These are phyloP conservation scores for Amblyornis subalaris DNA, from an alignment of 2,113 vertebrate genomes.

Conservation along the genomic window DNA sequence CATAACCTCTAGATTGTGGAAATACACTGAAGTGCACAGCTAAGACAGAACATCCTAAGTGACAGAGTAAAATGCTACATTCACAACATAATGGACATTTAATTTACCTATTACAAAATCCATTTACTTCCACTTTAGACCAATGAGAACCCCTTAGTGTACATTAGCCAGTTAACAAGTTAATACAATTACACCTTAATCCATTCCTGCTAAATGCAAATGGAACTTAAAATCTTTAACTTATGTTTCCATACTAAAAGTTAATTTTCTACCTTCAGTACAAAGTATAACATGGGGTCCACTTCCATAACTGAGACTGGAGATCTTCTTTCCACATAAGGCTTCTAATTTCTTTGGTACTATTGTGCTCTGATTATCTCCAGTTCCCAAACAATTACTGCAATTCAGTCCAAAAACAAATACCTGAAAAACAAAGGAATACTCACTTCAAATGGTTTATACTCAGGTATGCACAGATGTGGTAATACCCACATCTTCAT, in stretches of 20 bases:
- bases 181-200: not conserved
- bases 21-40: not conserved
- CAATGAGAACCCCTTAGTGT: not conserved
- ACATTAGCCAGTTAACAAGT: not conserved
- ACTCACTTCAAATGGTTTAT: not conserved
- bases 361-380: slow-evolving; percentile 92
- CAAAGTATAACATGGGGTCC: slow-evolving; percentile 91
- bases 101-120: not conserved
- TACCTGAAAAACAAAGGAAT: slow-evolving; percentile 76
- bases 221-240: not conserved
- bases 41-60: not conserved
- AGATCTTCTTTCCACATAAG: slow-evolving; percentile 91
- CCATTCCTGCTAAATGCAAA: not conserved
- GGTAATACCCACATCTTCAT: not conserved
- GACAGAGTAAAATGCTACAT: not conserved
- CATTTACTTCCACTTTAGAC: not conserved
- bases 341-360: slow-evolving; percentile 90
- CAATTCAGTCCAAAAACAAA: slow-evolving; percentile 93
- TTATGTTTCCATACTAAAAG: not conserved
- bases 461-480: not conserved
- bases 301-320: slow-evolving; percentile 91
- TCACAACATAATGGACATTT: not conserved
- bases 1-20: not conserved
- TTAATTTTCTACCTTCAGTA: slow-evolving; percentile 82
- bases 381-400: slow-evolving; percentile 94